These are phyloP conservation scores for Himalopsyche kuldschensis DNA, from an alignment of 2,888 invertebrate species.

Conservation along the genomic window DNA sequence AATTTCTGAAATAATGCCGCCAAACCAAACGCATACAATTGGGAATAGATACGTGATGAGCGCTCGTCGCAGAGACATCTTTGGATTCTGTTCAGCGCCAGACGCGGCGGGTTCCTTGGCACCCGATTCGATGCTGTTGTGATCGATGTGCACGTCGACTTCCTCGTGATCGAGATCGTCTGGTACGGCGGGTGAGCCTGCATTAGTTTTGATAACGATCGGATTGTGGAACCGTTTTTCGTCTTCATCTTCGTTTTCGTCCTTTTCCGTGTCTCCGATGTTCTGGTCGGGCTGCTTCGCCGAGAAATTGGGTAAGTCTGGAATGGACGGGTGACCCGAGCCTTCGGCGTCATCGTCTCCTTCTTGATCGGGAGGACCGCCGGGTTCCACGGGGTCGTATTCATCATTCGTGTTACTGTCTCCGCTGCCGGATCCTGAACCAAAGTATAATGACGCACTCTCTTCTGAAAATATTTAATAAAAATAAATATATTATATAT, in stretches of 20 bases:
- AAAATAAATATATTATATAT: no score
- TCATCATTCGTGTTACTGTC: constrained; percentile 55
- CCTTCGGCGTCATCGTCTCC: constrained; percentile 46
- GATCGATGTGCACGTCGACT: constrained; percentile 38
- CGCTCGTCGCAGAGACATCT: constrained; percentile 62
- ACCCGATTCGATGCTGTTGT: constrained; percentile 41
- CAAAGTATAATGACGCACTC: constrained; percentile 52
- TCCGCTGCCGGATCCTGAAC: constrained; percentile 76
- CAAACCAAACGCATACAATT: constrained; percentile 84
- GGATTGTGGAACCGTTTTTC: constrained; percentile 46
- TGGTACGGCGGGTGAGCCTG: constrained; percentile 45
- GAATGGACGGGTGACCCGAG: constrained; percentile 45
- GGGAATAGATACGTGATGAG: constrained; percentile 77
- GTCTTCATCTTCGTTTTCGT: constrained; percentile 42
- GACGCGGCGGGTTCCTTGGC: constrained; percentile 45
- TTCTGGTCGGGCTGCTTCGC: constrained; percentile 44
- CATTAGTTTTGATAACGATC: constrained; percentile 46
- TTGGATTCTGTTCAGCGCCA: constrained; percentile 49
- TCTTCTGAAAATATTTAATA: constrained; percentile 52
- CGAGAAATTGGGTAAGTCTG: constrained; percentile 47
- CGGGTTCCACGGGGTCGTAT: constrained; percentile 39
- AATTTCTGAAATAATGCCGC: constrained; percentile 78
- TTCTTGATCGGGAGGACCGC: constrained; percentile 40
- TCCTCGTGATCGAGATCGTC: constrained; percentile 40
- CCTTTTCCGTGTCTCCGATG: constrained; percentile 41